Conservation (phyloP, 2,888 invertebrate species). For the Erannis defoliaria region DNA sequence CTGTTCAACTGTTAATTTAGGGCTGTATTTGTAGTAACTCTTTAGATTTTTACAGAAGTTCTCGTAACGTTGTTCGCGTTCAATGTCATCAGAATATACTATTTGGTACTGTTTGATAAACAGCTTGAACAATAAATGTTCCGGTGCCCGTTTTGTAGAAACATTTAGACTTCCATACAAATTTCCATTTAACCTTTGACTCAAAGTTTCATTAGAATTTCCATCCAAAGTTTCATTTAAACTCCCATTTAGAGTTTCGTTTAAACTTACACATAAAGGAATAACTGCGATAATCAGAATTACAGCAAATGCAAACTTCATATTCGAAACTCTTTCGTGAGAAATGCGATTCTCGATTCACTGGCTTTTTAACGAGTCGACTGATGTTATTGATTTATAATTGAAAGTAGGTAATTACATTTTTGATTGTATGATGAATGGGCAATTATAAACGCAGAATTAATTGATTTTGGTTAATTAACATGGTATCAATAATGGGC, state of each 20-base stretch:
- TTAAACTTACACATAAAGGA: neutral
- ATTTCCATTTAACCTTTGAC: neutral
- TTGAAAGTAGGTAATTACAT: neutral
- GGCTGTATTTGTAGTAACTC: neutral
- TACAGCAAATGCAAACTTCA: neutral
- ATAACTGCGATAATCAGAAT: neutral
- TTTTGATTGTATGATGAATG: neutral
- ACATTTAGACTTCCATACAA: too few species aligned
- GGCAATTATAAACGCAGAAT: neutral
- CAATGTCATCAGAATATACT: neutral
- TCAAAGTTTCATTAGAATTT: too few species aligned
- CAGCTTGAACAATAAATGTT: neutral
- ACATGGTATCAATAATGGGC: neutral
- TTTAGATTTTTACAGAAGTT: neutral
- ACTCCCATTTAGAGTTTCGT: too few species aligned
- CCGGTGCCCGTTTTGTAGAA: neutral
- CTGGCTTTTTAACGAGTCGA: neutral
- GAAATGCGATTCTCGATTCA: neutral
- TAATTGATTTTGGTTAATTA: neutral
- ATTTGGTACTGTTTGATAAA: neutral
- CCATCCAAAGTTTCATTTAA: too few species aligned
- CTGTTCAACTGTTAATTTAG: neutral
- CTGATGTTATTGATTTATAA: neutral
- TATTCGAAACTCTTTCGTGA: neutral
- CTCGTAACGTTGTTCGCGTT: neutral